Base-by-base conservation (phyloP, 1,140 invertebrate species). In the Antheraea mylitta region DNA sequence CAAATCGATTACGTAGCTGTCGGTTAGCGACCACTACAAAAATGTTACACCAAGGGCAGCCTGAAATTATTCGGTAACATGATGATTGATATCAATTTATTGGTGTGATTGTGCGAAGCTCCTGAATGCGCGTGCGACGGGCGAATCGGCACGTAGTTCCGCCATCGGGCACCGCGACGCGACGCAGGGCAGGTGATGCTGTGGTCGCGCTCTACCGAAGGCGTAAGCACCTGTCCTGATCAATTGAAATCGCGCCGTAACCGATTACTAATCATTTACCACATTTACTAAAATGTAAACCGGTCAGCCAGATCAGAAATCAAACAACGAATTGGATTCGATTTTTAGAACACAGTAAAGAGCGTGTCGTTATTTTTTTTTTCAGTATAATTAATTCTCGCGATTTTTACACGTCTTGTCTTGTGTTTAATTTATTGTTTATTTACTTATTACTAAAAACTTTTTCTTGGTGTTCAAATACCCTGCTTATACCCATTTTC, bases 71-170 rank as follows among this genome's bases (percentile, higher is more conserved):
- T 65, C 64, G 18, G 42, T 65, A 19, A 18, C 64, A 62, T 69
- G 42, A 62, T 69, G 42, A 69, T 67, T 70, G 64, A 60, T 58
- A 71, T 45, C 68, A 73, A 73, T 66, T 72, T 73, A 66, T 71
- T 19, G 58, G 59, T 18, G 64, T 62, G 65, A 67, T 70, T 61
- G 67, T 67, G 42, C 66, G 64, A 53, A 18, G 66, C 48, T 59
- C 69, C 11, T 70, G 9, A 13, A n/a, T 53, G 70, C 75, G 78
- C 80, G 76, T 76, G 81, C 82, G 85, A 64, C 36, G 70, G 70
- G 71, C 80, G 82, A 72, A 80, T 82, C 80, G 83, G 83, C 84
- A 86, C 83, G 85, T 87, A 87, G 85, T 83, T 85, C 81, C 86
- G 82, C 77, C 75, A 68, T 38, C 5, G 5, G 5, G 37, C 37